Percentiles rank a stretch among this genome's conserved stretches.
Evolutionary conservation across 2,113 vertebrate genomes (phyloP).

Genomic region (Geococcyx californianus): DNA sequence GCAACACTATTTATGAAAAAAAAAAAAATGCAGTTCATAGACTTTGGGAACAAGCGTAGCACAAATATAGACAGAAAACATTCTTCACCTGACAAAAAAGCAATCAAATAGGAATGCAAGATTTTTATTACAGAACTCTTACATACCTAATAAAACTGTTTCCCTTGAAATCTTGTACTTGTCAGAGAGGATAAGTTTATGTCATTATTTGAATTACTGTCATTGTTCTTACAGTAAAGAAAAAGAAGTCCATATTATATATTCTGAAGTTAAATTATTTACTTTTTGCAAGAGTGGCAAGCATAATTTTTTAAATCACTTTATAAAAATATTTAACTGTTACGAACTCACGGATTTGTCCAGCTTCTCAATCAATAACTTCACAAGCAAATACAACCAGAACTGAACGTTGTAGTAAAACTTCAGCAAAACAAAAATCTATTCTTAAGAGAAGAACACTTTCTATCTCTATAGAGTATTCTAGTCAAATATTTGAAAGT

Average conservation of each 20-base stretch:
- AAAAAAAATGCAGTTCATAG: neutral
- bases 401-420: neutral
- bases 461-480: neutral
- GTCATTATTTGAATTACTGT: neutral
- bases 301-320: neutral
- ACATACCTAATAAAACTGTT: neutral
- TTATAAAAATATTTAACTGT: neutral
- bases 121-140: neutral
- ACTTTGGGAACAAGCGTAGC: neutral
- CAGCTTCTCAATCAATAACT: neutral
- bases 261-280: neutral
- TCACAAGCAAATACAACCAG: neutral
- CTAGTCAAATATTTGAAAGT: neutral
- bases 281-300: neutral
- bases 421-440: neutral
- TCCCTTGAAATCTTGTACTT: neutral
- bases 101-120: neutral
- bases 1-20: neutral
- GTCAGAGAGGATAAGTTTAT: neutral
- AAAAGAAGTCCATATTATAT: neutral
- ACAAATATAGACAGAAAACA: neutral
- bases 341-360: neutral
- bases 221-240: neutral
- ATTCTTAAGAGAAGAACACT: neutral
- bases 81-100: neutral